These are phyloP conservation scores for Premnoplex brunnescens DNA, from an alignment of 2,797 vertebrate species.

Conservation along the genomic window DNA sequence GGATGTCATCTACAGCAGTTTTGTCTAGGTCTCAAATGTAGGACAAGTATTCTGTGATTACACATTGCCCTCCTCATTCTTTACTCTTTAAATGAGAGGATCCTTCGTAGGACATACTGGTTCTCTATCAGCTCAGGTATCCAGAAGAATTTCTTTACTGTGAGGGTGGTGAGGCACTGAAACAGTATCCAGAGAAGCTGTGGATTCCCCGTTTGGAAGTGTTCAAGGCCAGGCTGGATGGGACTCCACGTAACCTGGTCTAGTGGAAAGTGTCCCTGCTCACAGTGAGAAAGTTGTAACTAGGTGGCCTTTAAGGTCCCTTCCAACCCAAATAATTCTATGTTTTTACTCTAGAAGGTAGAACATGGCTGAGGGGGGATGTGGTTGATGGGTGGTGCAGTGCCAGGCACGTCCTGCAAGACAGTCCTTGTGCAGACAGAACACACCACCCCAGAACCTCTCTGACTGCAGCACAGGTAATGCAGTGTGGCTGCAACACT, in stretches of 20 bases:
- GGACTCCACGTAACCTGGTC: too few species aligned
- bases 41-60: neutral
- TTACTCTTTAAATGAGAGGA: neutral
- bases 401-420: neutral
- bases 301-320: neutral
- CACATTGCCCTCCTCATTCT: neutral
- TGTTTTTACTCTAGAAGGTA: neutral
- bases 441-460: neutral
- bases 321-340: neutral
- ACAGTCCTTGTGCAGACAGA: fast-evolving
- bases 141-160: neutral
- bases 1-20: neutral
- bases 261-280: neutral
- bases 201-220: neutral
- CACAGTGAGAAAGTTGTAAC: fast-evolving
- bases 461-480: neutral
- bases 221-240: neutral
- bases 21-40: neutral
- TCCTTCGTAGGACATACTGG: neutral
- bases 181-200: neutral
- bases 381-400: neutral
- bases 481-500: neutral
- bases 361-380: neutral
- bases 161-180: too few species aligned
- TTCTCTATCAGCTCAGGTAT: neutral